Evolutionary conservation across 2,888 invertebrate genomes (phyloP).

Genomic region (Acanthosepion lycidas): DNA sequence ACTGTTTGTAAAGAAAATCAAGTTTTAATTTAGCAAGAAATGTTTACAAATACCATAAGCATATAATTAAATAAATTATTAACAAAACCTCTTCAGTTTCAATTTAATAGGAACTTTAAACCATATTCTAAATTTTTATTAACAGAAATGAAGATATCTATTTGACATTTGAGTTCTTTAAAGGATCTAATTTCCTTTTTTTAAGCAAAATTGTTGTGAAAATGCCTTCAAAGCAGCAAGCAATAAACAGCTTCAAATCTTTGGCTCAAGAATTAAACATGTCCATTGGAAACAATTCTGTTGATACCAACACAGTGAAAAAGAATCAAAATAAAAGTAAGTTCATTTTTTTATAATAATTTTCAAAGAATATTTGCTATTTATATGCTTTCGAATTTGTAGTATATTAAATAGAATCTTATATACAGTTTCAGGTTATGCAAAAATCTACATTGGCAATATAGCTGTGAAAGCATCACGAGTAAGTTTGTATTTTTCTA

Average conservation of each 20-base stretch:
- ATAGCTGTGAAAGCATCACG: background rate
- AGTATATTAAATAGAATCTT: background rate
- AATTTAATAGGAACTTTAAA: too few relatives aligned
- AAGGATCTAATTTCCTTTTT: background rate
- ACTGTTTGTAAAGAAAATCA: too few relatives aligned
- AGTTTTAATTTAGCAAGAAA: too few relatives aligned
- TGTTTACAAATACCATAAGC: too few relatives aligned
- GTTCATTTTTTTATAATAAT: background rate
- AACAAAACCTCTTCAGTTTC: too few relatives aligned
- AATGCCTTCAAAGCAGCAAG: background rate
- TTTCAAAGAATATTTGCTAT: too few relatives aligned
- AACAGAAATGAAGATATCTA: too few relatives aligned
- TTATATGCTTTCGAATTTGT: too few relatives aligned
- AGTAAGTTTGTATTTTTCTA: background rate
- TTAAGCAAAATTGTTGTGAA: background rate
- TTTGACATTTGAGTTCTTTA: background rate
- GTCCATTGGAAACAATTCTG: background rate
- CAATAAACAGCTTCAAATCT: background rate
- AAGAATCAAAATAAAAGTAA: background rate
- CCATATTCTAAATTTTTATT: too few relatives aligned
- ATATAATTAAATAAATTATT: too few relatives aligned
- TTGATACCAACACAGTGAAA: background rate
- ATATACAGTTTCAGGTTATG: background rate
- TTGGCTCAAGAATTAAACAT: background rate
- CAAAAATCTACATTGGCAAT: background rate